Base-by-base conservation (phyloP, 2,797 vertebrate species). In the Xiphophorus birchmanni region DNA sequence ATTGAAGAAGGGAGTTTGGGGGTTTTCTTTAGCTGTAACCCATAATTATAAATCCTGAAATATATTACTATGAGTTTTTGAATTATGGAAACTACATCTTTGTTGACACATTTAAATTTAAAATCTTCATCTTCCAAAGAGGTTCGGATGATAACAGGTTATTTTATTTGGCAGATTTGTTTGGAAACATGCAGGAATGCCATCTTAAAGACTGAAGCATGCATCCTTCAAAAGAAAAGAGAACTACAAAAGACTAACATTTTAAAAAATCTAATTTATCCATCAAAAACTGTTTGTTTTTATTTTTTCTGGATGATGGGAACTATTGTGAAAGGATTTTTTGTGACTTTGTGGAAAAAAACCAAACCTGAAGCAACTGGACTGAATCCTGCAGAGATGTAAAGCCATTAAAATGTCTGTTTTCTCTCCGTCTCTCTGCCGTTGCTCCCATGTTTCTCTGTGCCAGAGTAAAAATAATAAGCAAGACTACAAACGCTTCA, bases 391-490 rank as follows among this genome's bases (percentile, higher is more conserved):
- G 74, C 1, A 32, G 82, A 90, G 91, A 88, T 60, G 85, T 88
- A 93, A 95, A 94, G 92, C 92, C 93, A 94, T 93, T 82, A 60
- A 91, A 88, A 86, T 88, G 69, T 85, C 74, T 89, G 84, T 90
- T 77, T 82, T 92, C 84, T 84, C 82, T 11, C 69, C 60, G 80
- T 90, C 80, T 90, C 45, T 80, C 78, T 87, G 76, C 81, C 84
- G 77, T 87, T 90, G 79, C 88, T 91, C 77, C 83, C 74, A 79
- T 88, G 77, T 89, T 81, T 89, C 80, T 82, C 78, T 87, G 87
- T 92, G 88, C 83, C 93, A 86, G 87, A 94, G 89, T 90, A 88
- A 90, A 92, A 83, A 81, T 86, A 82, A 82, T 84, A 81, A 82
- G 75, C 89, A 79, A 89, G n/a, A 84, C 47, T 81, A 73, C 84